Evolutionary conservation across 2,113 vertebrate species (phyloP).

Genomic region (Anarrhichthys ocellatus): DNA sequence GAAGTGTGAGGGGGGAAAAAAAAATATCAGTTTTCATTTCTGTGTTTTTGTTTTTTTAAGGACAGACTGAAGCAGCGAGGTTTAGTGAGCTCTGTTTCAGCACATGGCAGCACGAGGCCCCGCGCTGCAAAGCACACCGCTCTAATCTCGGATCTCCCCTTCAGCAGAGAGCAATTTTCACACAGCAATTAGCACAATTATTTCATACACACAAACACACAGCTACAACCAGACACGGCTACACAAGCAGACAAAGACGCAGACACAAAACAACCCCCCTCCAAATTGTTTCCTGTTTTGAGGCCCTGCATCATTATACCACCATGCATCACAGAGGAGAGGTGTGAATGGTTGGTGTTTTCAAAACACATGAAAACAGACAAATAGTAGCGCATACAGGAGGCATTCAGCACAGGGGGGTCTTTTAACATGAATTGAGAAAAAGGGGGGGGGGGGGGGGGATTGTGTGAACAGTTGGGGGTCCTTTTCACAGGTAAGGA

Average conservation of each 20-base stretch:
- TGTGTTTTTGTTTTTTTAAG: not conserved
- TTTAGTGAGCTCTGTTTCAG: slow-evolving; percentile 35
- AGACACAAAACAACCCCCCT: not conserved
- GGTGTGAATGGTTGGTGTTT: slow-evolving; percentile 81
- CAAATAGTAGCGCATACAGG: slow-evolving; percentile 77
- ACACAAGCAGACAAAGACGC: slow-evolving; percentile 9
- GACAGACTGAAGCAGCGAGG: slow-evolving; percentile 24
- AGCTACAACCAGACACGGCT: too few relatives aligned
- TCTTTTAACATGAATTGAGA: slow-evolving; percentile 75
- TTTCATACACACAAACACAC: slow-evolving; percentile 66
- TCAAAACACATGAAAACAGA: slow-evolving; percentile 81
- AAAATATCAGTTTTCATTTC: slow-evolving; percentile 52
- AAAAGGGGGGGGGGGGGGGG: slow-evolving; percentile 61
- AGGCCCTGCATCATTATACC: slow-evolving; percentile 73
- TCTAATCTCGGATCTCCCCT: slow-evolving; percentile 47
- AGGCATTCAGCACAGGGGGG: slow-evolving; percentile 71
- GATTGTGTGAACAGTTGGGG: slow-evolving; percentile 76
- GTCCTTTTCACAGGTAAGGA: slow-evolving; percentile 86
- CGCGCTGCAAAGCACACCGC: slow-evolving; percentile 40
- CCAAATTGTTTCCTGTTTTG: slow-evolving; percentile 77
- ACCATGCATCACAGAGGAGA: slow-evolving; percentile 63
- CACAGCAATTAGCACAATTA: slow-evolving; percentile 79
- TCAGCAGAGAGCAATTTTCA: slow-evolving; percentile 67
- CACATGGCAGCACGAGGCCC: slow-evolving; percentile 5
- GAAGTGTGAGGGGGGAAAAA: slow-evolving; percentile 48